phyloP scores from a whole-genome alignment of 2,888 invertebrate species.

The Deroplatys truncata region DNA sequence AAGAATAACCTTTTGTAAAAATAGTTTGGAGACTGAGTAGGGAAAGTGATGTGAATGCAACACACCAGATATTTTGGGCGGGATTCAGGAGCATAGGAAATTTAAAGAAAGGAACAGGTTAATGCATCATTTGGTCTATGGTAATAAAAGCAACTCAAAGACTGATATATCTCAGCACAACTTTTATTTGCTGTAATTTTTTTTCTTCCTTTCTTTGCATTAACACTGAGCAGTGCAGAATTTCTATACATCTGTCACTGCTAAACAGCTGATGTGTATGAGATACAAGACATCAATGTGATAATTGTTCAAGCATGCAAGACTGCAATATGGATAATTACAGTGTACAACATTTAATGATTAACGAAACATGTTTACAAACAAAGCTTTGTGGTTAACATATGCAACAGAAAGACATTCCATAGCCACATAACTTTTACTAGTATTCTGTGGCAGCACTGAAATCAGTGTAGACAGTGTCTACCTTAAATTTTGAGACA shows the following conservation, averaged over 20 bases:
- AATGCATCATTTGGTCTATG: no score
- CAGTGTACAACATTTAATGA: not conserved
- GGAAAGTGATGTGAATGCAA: no score
- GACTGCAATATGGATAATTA: not conserved
- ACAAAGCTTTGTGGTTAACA: not conserved
- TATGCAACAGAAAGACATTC: no score
- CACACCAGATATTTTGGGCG: no score
- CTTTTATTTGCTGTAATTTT: not conserved
- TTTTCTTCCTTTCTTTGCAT: not conserved
- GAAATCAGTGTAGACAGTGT: no score
- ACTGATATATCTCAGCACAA: not conserved
- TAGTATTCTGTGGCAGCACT: not conserved
- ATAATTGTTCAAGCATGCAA: not conserved
- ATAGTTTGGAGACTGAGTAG: no score
- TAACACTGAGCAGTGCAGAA: not conserved
- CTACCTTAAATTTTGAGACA: no score
- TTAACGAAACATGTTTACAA: not conserved
- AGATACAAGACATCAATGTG: not conserved
- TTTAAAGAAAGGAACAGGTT: no score
- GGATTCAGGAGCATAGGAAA: no score
- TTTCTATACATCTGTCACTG: not conserved
- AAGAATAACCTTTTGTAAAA: no score
- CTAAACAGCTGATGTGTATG: not conserved
- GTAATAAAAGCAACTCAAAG: no score
- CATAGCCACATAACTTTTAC: no score